phyloP scores from a whole-genome alignment of 2,888 invertebrate genomes.

The Cactoblastis cactorum region DNA sequence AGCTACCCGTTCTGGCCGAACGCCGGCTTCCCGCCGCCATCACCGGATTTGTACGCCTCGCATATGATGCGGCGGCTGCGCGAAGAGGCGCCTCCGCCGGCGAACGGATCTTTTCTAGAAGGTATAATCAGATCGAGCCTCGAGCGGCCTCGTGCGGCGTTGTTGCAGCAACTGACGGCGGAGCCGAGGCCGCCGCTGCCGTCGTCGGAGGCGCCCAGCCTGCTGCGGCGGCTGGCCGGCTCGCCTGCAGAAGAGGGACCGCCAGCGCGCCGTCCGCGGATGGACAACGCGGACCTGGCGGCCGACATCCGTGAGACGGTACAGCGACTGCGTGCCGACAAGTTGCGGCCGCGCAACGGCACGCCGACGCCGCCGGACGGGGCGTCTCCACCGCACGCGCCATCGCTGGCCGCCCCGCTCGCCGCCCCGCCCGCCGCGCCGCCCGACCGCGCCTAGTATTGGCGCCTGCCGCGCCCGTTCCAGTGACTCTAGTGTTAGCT shows the following conservation, averaged over 20 bases:
- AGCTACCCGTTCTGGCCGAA: slow-evolving; percentile 90
- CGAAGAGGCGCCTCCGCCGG: slow-evolving; percentile 84
- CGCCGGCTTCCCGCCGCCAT: slow-evolving; percentile 68
- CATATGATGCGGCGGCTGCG: slow-evolving; percentile 90
- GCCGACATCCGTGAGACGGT: slow-evolving; percentile 74
- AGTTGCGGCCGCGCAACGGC: slow-evolving; percentile 62
- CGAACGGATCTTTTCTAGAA: slow-evolving; percentile 89
- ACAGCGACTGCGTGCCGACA: slow-evolving; percentile 70
- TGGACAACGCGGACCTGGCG: slow-evolving; percentile 74
- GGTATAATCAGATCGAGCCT: slow-evolving; percentile 91
- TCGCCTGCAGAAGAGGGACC: slow-evolving; percentile 79
- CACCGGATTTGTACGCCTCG: slow-evolving; percentile 86
- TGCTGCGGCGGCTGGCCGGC: slow-evolving; percentile 85
- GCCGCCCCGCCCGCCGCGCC: slow-evolving; percentile 39
- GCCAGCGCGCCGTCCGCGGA: slow-evolving; percentile 68
- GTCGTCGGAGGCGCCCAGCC: slow-evolving; percentile 77
- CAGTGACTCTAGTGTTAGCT: slow-evolving; percentile 21
- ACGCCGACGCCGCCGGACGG: slow-evolving; percentile 56
- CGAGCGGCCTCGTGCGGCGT: slow-evolving; percentile 76
- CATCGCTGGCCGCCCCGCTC: slow-evolving; percentile 26
- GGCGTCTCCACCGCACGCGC: slow-evolving; percentile 28
- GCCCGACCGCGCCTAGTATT: slow-evolving; percentile 45
- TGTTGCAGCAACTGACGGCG: slow-evolving; percentile 54
- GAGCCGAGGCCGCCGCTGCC: slow-evolving; percentile 41
- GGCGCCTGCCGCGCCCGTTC: slow-evolving; percentile 16